Evolutionary conservation across 2,888 invertebrate genomes (phyloP).

Genomic region (Girardia tigrina): DNA sequence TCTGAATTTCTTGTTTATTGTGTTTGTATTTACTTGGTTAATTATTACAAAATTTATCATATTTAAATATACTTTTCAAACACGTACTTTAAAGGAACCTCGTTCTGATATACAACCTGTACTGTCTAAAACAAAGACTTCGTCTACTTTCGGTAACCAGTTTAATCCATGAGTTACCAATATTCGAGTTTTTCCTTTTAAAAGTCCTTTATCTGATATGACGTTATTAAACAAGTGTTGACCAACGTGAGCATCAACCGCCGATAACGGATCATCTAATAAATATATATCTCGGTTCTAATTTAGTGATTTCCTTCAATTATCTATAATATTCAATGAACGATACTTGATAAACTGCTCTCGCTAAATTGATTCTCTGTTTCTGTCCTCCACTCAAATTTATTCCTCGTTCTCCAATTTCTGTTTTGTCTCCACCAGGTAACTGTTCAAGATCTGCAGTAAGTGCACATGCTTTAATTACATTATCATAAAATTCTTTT

Average conservation of each 20-base stretch:
- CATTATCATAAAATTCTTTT: conserved; percentile 32
- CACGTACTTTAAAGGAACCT: background rate
- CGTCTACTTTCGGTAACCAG: conserved; percentile 53
- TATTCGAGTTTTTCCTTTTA: conserved; percentile 61
- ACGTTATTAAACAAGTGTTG: conserved; percentile 70
- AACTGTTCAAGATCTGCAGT: conserved; percentile 37
- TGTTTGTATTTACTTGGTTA: too few relatives aligned
- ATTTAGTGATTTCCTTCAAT: too few relatives aligned
- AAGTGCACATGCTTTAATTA: conserved; percentile 38
- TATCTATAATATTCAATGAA: background rate
- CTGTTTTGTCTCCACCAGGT: conserved; percentile 38
- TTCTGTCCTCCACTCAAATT: conserved; percentile 51
- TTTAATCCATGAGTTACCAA: conserved; percentile 73
- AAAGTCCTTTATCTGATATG: conserved; percentile 55
- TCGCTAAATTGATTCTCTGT: conserved; percentile 48
- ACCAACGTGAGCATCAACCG: conserved; percentile 80
- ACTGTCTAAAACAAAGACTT: conserved; percentile 50
- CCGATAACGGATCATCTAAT: conserved; percentile 76
- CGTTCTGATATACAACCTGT: conserved; percentile 38
- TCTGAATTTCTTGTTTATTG: too few relatives aligned
- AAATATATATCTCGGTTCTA: conserved; percentile 66
- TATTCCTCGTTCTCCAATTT: conserved; percentile 47
- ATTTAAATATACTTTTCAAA: too few relatives aligned
- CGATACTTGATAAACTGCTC: conserved; percentile 44
- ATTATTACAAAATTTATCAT: too few relatives aligned